These are phyloP conservation scores for Amiota mariae DNA, from an alignment of 2,888 invertebrate genomes.

Conservation along the genomic window DNA sequence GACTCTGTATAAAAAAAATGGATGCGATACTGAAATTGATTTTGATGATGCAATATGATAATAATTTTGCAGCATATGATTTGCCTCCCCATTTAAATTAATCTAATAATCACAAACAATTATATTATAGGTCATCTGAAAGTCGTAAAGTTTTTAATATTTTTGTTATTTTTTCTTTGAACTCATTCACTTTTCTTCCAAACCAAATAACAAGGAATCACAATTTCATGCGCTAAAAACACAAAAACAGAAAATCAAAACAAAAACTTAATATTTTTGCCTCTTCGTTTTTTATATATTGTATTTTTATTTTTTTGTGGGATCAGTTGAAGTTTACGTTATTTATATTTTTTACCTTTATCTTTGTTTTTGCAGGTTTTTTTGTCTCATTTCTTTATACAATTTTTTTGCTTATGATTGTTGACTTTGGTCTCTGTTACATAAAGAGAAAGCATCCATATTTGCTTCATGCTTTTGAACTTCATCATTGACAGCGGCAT, in stretches of 20 bases:
- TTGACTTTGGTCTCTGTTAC: conserved; percentile 43
- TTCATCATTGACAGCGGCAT: conserved; percentile 55
- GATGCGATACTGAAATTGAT: no score
- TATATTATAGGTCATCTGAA: no score
- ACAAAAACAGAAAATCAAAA: conserved; percentile 6
- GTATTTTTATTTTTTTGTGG: conserved; percentile 14
- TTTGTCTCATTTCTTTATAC: conserved; percentile 47
- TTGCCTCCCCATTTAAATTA: no score
- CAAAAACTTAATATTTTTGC: conserved; percentile 15
- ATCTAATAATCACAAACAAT: no score
- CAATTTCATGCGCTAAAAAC: conserved; percentile 3
- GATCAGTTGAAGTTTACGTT: neutral
- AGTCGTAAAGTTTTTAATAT: no score
- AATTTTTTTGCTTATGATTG: conserved; percentile 50
- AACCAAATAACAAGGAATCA: neutral
- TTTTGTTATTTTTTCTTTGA: no score
- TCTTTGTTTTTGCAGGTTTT: conserved; percentile 44
- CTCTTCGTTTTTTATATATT: neutral
- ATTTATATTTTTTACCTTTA: conserved; percentile 39
- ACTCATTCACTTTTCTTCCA: no score
- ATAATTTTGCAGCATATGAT: no score
- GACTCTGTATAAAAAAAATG: no score
- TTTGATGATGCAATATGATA: no score
- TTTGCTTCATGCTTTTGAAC: conserved; percentile 47
- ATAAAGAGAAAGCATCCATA: conserved; percentile 61